Percentiles rank a stretch among this genome's conserved stretches.
These are phyloP conservation scores for Salvelinus alpinus DNA, from an alignment of 2,113 vertebrate genomes.

Conservation along the genomic window DNA sequence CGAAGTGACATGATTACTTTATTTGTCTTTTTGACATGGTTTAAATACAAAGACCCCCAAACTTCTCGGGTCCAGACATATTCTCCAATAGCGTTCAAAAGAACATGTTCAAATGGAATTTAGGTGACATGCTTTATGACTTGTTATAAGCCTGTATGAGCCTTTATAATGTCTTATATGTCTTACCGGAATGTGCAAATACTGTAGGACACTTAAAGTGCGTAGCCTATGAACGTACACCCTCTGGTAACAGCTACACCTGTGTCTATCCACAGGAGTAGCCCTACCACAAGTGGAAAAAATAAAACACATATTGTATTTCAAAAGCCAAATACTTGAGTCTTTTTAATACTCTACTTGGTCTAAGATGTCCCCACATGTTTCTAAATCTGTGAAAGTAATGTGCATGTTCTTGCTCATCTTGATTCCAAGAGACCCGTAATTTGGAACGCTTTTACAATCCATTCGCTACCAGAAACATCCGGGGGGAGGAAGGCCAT, in stretches of 20 bases:
- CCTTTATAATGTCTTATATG: too few species aligned
- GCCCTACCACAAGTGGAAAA: conserved; percentile 4
- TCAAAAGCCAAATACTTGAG: conserved; percentile 13
- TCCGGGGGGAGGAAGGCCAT: conserved; percentile 19
- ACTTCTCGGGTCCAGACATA: background rate
- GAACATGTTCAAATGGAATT: background rate
- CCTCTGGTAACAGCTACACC: background rate
- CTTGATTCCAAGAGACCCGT: conserved; percentile 32
- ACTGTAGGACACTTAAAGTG: background rate
- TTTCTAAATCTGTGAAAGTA: conserved; percentile 29
- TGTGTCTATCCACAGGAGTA: background rate
- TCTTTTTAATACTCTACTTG: conserved; percentile 23
- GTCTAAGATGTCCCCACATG: conserved; percentile 26
- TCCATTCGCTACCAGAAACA: conserved; percentile 27
- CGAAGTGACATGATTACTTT: conserved; percentile 31
- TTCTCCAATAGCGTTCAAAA: background rate
- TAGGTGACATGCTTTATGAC: too few species aligned
- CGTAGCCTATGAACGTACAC: background rate
- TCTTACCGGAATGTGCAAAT: background rate
- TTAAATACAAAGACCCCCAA: conserved; percentile 21
- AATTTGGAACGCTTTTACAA: conserved; percentile 39
- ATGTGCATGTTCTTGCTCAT: conserved; percentile 34
- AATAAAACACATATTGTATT: conserved; percentile 12
- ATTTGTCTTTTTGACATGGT: conserved; percentile 30
- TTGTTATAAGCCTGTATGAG: too few species aligned